These are phyloP conservation scores for Euproctis similis DNA, from an alignment of 2,888 invertebrate species.

Conservation along the genomic window DNA sequence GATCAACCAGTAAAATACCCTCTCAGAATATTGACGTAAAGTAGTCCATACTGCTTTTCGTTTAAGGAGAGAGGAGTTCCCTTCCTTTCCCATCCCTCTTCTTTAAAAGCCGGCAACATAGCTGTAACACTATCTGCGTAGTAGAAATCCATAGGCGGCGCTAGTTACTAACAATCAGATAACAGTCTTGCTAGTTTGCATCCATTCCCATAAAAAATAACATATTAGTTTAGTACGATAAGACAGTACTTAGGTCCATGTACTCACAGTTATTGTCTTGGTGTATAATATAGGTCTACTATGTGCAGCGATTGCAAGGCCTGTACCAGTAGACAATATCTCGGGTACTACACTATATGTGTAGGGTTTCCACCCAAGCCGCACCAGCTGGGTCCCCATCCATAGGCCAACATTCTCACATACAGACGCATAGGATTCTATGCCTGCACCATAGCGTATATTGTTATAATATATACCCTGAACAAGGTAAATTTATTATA, in stretches of 20 bases:
- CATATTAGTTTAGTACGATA: not conserved
- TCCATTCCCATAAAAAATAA: not conserved
- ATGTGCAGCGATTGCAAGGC: slow-evolving; percentile 27
- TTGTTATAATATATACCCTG: slow-evolving; percentile 72
- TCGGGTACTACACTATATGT: slow-evolving; percentile 39
- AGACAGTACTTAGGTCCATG: too few species aligned
- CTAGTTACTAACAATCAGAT: too few species aligned
- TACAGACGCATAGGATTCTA: slow-evolving; percentile 52
- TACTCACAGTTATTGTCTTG: slow-evolving; percentile 27
- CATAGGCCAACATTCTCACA: slow-evolving; percentile 75
- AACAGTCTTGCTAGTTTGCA: too few species aligned
- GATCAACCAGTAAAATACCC: too few species aligned
- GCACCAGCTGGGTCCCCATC: slow-evolving; percentile 58
- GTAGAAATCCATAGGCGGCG: too few species aligned
- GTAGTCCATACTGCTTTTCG: too few species aligned
- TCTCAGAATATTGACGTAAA: too few species aligned
- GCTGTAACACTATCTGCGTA: too few species aligned
- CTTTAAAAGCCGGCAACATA: too few species aligned
- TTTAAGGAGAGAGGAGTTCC: too few species aligned
- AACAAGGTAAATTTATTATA: not conserved
- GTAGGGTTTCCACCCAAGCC: slow-evolving; percentile 54
- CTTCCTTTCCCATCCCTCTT: too few species aligned
- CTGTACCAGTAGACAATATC: slow-evolving; percentile 23
- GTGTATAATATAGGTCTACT: slow-evolving; percentile 33
- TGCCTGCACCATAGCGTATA: slow-evolving; percentile 74